Evolutionary conservation across 2,797 vertebrate species (phyloP).

Genomic region (Epinephelus awoara): DNA sequence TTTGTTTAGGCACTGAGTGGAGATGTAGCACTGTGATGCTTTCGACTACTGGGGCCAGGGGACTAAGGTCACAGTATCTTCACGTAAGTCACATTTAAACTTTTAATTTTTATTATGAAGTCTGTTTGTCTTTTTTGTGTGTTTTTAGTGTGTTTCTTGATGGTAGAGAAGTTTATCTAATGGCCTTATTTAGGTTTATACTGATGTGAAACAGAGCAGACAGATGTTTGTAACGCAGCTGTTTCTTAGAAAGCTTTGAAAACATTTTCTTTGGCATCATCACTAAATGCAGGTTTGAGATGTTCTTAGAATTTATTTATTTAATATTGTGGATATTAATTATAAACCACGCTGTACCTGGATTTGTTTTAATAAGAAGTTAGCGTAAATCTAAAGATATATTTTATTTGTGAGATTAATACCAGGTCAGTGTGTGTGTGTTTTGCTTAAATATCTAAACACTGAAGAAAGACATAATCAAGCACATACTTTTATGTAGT

Average conservation of each 20-base stretch:
- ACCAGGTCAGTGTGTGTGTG: not conserved
- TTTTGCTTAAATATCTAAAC: not conserved
- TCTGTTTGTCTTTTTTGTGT: not conserved
- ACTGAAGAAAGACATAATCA: not conserved
- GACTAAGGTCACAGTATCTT: slow-evolving; percentile 26
- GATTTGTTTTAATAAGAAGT: not conserved
- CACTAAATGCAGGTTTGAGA: not conserved
- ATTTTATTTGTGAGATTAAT: not conserved
- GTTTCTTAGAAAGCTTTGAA: not conserved
- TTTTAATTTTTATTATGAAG: not conserved
- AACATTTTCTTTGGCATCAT: not conserved
- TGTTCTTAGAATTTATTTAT: not conserved
- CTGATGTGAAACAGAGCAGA: not conserved
- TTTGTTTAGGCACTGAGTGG: slow-evolving; percentile 20
- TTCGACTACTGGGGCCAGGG: slow-evolving; percentile 34
- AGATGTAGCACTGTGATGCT: slow-evolving; percentile 22
- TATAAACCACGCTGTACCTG: no score
- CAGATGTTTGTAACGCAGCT: not conserved
- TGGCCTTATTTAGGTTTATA: not conserved
- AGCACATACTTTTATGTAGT: not conserved
- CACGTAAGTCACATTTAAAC: slow-evolving; percentile 37
- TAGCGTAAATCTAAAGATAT: not conserved
- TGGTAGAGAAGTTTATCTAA: not conserved
- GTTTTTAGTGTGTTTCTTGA: not conserved
- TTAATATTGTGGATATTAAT: no score